These are phyloP conservation scores for Sebastes vulpes DNA, from an alignment of 2,797 vertebrate genomes.

Conservation along the genomic window DNA sequence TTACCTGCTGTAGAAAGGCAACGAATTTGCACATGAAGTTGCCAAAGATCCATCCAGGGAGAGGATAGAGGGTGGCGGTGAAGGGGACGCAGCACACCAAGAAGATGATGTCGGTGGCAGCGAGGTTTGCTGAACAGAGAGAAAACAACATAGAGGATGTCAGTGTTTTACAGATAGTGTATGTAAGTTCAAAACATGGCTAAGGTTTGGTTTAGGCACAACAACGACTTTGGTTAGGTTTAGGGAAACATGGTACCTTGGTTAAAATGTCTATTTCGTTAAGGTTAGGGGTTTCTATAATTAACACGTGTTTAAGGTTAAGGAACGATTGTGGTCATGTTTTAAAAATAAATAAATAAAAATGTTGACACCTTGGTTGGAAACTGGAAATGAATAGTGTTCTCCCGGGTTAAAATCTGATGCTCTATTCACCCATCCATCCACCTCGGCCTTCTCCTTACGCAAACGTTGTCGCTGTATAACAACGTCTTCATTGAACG, in stretches of 20 bases:
- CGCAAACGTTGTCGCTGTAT: no score
- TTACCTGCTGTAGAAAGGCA: constrained; percentile 89
- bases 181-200: neutral
- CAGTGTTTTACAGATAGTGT: neutral
- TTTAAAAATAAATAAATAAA: neutral
- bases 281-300: neutral
- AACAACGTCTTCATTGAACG: no score
- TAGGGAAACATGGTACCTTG: neutral
- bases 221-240: neutral
- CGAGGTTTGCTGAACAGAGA: constrained; percentile 85
- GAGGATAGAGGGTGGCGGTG: constrained; percentile 89
- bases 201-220: neutral
- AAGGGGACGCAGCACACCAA: constrained; percentile 90
- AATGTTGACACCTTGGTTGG: neutral
- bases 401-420: neutral
- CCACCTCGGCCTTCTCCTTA: no score
- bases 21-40: constrained; percentile 91
- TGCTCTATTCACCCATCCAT: neutral
- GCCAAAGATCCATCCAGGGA: constrained; percentile 90
- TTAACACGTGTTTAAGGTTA: neutral
- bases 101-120: constrained; percentile 90
- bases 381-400: neutral
- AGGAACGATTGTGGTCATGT: neutral
- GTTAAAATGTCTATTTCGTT: neutral
- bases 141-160: constrained; percentile 9